Base-by-base conservation (phyloP, 2,797 vertebrate genomes). In the Spizella passerina region DNA sequence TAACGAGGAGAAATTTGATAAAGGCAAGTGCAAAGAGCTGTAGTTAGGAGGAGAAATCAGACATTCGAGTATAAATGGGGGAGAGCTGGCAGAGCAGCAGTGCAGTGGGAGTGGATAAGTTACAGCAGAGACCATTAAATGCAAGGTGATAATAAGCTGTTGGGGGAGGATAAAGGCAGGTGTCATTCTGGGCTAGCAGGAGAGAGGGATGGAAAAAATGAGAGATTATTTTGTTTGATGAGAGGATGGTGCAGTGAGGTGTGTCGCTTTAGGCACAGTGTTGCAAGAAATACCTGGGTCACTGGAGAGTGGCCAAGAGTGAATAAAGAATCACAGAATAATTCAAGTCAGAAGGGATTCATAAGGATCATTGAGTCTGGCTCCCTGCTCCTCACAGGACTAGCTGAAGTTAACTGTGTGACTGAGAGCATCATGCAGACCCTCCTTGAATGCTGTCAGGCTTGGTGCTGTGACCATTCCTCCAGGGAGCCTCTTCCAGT, bases 71-170 rank as follows among this genome's bases (percentile, higher is more conserved):
- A 34, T 29, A 32, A 95, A 84, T 36, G 71, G 83, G 86, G 79
- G 65, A 70, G 46, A 78, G 52, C 80, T 94, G 92, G 69, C 80
- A 66, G 82, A 88, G 94, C 93, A 84, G 86, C 90, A 82, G 78
- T 50, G 14, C 43, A 23, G 90, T 93, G 86, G 75, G 83, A 79
- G 92, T 66, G 86, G 83, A 2, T 81, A 79, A 63, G 73, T 93
- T 95, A 53, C 89, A 89, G 87, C 1, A 61, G 49, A 80, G 89
- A 84, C 78, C 86, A 80, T 90, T 89, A 89, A 81, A 87, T 36
- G 46, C 59, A 44, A 87, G 88, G 81, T 6, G 21, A 82, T 81
- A 84, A 93, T 86, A 81, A 88, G 92, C 78, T 92, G 19, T 23
- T 91, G 91, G 66, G 75, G 92, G 90, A 88, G 75, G 75, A 71